Conservation (phyloP, 2,113 vertebrate species). For the Triplophysa dalaica region DNA sequence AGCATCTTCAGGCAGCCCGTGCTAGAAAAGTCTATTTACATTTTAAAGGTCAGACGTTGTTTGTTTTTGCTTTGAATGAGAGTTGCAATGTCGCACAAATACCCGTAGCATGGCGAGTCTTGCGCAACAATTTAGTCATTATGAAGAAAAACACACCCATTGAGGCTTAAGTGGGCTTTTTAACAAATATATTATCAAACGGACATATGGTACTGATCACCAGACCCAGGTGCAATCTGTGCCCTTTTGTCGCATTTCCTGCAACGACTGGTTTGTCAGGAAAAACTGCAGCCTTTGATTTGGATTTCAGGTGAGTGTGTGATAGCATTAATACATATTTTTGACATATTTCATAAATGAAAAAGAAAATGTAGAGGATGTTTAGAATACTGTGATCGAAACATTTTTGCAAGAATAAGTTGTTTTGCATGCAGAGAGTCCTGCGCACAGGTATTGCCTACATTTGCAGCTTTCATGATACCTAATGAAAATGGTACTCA, state of each 20-base stretch:
- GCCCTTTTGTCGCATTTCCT: background rate
- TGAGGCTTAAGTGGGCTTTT: background rate
- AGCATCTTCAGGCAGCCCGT: conserved; percentile 55
- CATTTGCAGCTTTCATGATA: background rate
- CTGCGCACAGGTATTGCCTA: too few relatives aligned
- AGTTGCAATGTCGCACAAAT: conserved; percentile 14
- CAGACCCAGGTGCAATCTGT: background rate
- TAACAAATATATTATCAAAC: background rate
- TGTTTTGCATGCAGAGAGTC: too few relatives aligned
- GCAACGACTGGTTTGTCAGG: background rate
- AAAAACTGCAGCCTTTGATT: too few relatives aligned
- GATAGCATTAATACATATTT: too few relatives aligned
- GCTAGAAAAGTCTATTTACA: conserved; percentile 56
- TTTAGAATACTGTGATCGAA: too few relatives aligned
- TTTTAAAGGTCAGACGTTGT: conserved; percentile 63
- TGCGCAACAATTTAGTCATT: background rate
- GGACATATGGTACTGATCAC: background rate
- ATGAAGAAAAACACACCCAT: conserved; percentile 3
- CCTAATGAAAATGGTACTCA: background rate
- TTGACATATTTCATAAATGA: too few relatives aligned
- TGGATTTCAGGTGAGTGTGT: too few relatives aligned
- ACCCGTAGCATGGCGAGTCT: background rate
- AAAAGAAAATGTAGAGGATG: too few relatives aligned
- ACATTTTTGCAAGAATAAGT: too few relatives aligned
- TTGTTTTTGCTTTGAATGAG: conserved; percentile 41